Evolutionary conservation across 2,888 invertebrate genomes (phyloP).

Genomic region (Melolontha melolontha): DNA sequence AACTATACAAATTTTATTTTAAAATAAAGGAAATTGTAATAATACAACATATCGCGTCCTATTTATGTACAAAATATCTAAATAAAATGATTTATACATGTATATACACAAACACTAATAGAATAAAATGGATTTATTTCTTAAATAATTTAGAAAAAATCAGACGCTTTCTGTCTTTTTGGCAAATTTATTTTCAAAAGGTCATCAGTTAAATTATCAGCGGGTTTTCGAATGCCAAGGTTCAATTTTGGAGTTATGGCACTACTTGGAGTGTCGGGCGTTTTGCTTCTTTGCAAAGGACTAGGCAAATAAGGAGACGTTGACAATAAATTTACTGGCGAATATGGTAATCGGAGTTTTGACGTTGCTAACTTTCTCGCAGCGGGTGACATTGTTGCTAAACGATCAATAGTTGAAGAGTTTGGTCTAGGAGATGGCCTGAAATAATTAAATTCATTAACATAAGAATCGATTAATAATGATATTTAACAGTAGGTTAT

Average conservation of each 20-base stretch:
- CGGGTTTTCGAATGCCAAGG: constrained; percentile 64
- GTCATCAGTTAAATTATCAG: constrained; percentile 82
- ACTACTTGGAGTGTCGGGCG: constrained; percentile 61
- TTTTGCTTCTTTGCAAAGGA: constrained; percentile 53
- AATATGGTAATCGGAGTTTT: constrained; percentile 65
- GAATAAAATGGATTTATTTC: not conserved
- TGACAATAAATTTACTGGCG: constrained; percentile 65
- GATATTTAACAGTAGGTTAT: too few species aligned
- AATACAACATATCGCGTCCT: not conserved
- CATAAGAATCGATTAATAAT: too few species aligned
- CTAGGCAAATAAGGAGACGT: constrained; percentile 69
- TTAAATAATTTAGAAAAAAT: constrained; percentile 74
- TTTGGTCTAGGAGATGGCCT: constrained; percentile 71
- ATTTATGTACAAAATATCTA: not conserved
- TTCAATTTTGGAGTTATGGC: constrained; percentile 65
- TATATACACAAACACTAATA: not conserved
- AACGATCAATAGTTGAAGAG: constrained; percentile 78
- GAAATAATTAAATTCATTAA: constrained; percentile 47
- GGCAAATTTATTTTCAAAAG: constrained; percentile 83
- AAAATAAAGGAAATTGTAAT: too few species aligned
- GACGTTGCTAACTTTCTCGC: constrained; percentile 87
- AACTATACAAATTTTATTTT: too few species aligned
- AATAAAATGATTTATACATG: not conserved
- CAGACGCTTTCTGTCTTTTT: constrained; percentile 80
- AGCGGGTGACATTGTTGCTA: constrained; percentile 95